Percentiles rank a stretch among this genome's conserved stretches.
phyloP scores from a whole-genome alignment of 2,113 vertebrate genomes.

The Pseudorasbora parva region DNA sequence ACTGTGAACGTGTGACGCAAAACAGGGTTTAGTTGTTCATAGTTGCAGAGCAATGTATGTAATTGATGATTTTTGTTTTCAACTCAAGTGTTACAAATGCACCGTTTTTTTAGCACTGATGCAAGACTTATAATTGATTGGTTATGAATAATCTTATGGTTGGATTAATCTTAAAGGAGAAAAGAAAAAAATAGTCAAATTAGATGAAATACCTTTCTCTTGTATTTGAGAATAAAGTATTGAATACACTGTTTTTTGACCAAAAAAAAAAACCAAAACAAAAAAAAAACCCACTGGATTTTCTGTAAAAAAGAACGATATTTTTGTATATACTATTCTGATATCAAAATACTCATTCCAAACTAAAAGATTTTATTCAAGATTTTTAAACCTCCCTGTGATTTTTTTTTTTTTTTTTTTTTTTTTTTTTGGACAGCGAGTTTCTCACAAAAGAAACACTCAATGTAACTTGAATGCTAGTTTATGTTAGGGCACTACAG shows the following conservation, averaged over 20 bases:
- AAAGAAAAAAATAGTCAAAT: background rate
- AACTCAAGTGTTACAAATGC: too few relatives aligned
- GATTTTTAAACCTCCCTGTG: background rate
- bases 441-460: background rate
- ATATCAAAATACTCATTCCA: background rate
- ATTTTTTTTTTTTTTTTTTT: too few relatives aligned
- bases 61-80: background rate
- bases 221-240: background rate
- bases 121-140: background rate
- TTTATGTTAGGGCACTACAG: constrained; percentile 8
- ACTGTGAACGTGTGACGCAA: background rate
- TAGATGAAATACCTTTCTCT: background rate
- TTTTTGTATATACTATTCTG: background rate
- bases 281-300: background rate
- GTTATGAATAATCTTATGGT: background rate
- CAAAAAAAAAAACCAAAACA: background rate
- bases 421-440: background rate
- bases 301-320: background rate
- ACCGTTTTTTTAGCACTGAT: background rate
- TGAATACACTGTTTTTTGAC: background rate
- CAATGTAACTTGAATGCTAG: background rate
- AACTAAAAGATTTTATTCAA: background rate
- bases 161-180: background rate
- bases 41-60: background rate
- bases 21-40: background rate